Evolutionary conservation across 2,113 vertebrate genomes (phyloP).

Genomic region (Phoxinus phoxinus): DNA sequence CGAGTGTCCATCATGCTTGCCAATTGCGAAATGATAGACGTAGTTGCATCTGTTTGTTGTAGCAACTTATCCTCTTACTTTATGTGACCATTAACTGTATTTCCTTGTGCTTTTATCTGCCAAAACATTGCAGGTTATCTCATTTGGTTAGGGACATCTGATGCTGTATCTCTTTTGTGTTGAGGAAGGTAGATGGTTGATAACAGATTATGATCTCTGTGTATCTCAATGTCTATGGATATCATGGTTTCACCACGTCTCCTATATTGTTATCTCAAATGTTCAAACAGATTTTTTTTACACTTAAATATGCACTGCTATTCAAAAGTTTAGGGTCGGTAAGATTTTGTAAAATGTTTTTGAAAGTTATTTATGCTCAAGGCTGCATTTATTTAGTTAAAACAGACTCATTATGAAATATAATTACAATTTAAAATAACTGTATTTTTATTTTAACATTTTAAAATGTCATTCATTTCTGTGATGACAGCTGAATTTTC

Average conservation of each 20-base stretch:
- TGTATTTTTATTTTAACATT: too few relatives aligned
- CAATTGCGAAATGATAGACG: neutral
- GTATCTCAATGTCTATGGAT: neutral
- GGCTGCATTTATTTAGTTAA: neutral
- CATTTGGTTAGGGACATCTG: conserved; percentile 46
- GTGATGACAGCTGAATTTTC: too few relatives aligned
- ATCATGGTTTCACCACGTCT: neutral
- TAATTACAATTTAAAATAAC: too few relatives aligned
- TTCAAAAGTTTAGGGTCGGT: neutral
- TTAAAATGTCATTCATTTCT: too few relatives aligned
- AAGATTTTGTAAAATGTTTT: neutral
- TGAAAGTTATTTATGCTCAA: neutral
- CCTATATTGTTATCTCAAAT: neutral
- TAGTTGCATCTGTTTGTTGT: conserved; percentile 22
- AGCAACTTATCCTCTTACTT: conserved; percentile 7
- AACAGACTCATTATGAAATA: neutral
- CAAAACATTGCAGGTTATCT: conserved; percentile 30
- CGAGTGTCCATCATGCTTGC: neutral
- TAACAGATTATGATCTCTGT: conserved; percentile 11
- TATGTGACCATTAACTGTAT: neutral
- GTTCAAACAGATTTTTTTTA: too few relatives aligned
- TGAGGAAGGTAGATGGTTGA: conserved; percentile 30
- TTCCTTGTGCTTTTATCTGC: conserved; percentile 32
- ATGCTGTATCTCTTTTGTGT: neutral
- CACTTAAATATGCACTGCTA: neutral